Evolutionary conservation across 2,113 vertebrate species (phyloP), one percentile per base, ranked within the genome.

Genomic region (Heterotis niloticus): DNA sequence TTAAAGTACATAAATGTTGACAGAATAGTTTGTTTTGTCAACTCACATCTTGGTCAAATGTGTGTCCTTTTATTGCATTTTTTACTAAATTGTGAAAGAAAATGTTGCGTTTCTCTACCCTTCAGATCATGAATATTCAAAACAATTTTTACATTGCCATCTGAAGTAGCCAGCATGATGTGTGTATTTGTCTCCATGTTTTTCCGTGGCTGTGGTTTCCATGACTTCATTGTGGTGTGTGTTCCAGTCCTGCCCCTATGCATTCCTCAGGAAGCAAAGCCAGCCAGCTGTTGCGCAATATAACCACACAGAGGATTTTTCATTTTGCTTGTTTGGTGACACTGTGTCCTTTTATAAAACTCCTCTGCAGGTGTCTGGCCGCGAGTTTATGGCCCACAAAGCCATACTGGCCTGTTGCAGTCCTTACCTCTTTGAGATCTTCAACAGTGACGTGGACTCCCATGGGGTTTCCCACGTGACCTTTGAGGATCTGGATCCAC

Each of bases 381-480:
- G 97, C 26, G 98, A 99, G 87, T 93, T 99, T 92, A 91, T 97
- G 90, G 98, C 98, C 0, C 98, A 99, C 85, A 92, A 96, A 83
- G 98, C 98, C 0, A 96, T 99, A 5, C 92, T 99, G 85, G 98
- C 98, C 20, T 99, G 98, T 92, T 99, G 97, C 90, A 99, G 98
- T 84, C 98, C 97, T 26, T 98, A 98, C 87, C 87, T 99, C 87
- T 99, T 99, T 82, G 98, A 99, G 92, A 96, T 99, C 91, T 99
- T 99, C 86, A 99, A 98, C 78, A 97, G 92, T 71, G 97, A 98
- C 68, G 90, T 92, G 0, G 98, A 99, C 87, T 90, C 96, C 81
- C 96, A 96, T 0, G 95, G 97, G 64, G 84, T 98, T 85, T 97
- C 97, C 14, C 96, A 97, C 64, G 95, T 99, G 81, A 98, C 96